Conservation (phyloP, 2,797 vertebrate genomes). For the Melopsittacus undulatus region DNA sequence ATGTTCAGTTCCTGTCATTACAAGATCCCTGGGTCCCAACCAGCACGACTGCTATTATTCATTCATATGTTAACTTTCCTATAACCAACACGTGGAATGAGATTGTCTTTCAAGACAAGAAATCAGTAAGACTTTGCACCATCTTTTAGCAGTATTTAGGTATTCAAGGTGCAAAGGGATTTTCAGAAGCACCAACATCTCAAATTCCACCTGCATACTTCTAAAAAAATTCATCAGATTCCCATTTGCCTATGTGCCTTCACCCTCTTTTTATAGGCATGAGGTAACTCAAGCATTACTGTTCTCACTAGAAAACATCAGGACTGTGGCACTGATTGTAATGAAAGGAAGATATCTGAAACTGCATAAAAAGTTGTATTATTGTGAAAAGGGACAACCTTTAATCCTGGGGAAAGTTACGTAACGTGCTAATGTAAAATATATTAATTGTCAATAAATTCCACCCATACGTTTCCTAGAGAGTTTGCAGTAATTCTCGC, state of each 20-base stretch:
- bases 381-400: background rate
- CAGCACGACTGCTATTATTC: background rate
- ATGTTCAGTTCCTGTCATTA: constrained; percentile 36
- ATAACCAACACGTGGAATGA: background rate
- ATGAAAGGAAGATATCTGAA: background rate
- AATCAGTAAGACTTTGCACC: background rate
- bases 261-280: background rate
- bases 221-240: background rate
- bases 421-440: background rate
- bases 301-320: background rate
- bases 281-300: background rate
- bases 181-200: background rate
- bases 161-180: background rate
- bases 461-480: background rate
- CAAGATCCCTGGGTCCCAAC: background rate
- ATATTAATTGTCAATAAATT: background rate
- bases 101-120: background rate
- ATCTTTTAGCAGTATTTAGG: background rate
- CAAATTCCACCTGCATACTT: background rate
- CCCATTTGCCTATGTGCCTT: background rate
- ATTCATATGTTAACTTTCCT: background rate
- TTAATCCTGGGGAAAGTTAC: constrained; percentile 6
- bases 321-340: background rate
- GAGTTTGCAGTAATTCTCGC: constrained; percentile 2
- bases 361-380: background rate